These are phyloP conservation scores for Julus scanicus DNA, from an alignment of 2,888 invertebrate genomes.

Conservation along the genomic window DNA sequence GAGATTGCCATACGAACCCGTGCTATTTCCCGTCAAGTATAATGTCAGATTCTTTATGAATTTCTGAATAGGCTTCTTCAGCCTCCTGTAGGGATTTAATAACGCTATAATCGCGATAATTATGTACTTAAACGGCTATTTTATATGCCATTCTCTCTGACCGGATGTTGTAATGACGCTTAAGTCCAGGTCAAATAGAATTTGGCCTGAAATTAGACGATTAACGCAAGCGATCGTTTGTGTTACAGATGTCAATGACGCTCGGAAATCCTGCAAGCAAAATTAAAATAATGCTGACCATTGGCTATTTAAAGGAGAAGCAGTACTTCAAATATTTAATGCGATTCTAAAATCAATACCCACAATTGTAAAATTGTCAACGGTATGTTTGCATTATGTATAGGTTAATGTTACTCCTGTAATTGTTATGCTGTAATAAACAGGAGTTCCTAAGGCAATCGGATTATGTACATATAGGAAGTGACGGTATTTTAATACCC, in stretches of 20 bases:
- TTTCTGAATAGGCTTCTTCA: too few relatives aligned
- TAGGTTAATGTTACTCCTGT: too few relatives aligned
- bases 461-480: neutral
- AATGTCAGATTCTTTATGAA: too few relatives aligned
- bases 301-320: neutral
- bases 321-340: neutral
- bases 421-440: neutral
- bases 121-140: neutral
- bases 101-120: neutral
- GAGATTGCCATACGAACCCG: too few relatives aligned
- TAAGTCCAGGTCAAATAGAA: neutral
- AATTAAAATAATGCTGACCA: conserved; percentile 18
- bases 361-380: neutral
- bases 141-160: neutral
- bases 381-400: too few relatives aligned
- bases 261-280: neutral
- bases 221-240: conserved; percentile 17
- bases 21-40: too few relatives aligned
- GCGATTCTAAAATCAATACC: too few relatives aligned
- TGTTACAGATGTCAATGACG: neutral
- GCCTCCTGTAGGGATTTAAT: neutral
- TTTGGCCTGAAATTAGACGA: neutral
- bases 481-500: neutral
- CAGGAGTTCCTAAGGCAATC: neutral
- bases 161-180: neutral